Conservation (phyloP, 2,113 vertebrate genomes). For the Tyrannus savana region DNA sequence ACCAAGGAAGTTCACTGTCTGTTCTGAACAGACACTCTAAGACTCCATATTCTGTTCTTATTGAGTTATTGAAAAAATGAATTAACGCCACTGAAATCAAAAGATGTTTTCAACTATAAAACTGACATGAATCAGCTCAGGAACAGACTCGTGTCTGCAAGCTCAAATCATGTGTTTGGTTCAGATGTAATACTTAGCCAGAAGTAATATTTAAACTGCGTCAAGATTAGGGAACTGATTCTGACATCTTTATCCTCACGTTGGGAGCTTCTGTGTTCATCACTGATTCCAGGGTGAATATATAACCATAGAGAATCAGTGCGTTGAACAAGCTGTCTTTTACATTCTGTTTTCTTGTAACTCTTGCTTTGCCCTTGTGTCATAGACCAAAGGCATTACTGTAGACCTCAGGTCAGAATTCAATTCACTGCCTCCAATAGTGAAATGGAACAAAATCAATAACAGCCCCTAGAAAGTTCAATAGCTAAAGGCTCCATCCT, state of each 20-base stretch:
- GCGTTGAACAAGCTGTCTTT: neutral
- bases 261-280: slow-evolving; percentile 13
- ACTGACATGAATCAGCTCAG: slow-evolving; percentile 32
- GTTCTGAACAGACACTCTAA: neutral
- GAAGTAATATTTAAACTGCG: slow-evolving; percentile 56
- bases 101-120: slow-evolving; percentile 13
- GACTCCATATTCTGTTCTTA: neutral
- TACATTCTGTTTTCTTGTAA: neutral
- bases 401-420: neutral
- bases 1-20: neutral
- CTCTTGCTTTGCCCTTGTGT: neutral
- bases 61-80: slow-evolving; percentile 27
- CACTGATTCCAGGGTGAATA: slow-evolving; percentile 32
- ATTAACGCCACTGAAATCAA: slow-evolving; percentile 9
- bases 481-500: neutral
- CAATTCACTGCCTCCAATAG: neutral
- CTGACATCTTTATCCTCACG: slow-evolving; percentile 33
- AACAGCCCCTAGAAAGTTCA: neutral
- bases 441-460: slow-evolving; percentile 13
- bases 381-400: neutral
- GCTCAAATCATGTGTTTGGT: slow-evolving; percentile 30
- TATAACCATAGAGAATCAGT: neutral
- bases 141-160: slow-evolving; percentile 16
- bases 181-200: slow-evolving; percentile 46
- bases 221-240: slow-evolving; percentile 27